A percentile compares a stretch with the other conserved stretches of the same genome.
Evolutionary conservation across 2,888 invertebrate species (phyloP).

Genomic region (Sussaba pulchella): DNA sequence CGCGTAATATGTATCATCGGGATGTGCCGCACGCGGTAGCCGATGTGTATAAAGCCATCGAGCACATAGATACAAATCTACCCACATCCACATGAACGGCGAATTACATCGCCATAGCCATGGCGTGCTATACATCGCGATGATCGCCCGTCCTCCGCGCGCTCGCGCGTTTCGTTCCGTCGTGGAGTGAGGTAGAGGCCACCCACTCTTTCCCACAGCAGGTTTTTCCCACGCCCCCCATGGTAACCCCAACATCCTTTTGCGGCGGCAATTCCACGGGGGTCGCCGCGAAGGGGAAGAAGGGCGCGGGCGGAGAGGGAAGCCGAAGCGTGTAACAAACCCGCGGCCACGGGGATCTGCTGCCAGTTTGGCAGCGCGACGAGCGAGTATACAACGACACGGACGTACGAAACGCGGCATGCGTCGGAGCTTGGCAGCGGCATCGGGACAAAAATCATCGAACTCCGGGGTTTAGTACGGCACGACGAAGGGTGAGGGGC

Average conservation of each 20-base stretch:
- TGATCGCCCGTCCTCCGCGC: conserved; percentile 72
- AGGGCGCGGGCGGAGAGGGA: too few relatives aligned
- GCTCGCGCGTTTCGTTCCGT: conserved; percentile 46
- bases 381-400: conserved; percentile 49
- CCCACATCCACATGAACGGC: conserved; percentile 40
- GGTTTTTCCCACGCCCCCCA: conserved; percentile 92
- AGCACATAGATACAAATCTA: conserved; percentile 33
- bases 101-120: conserved; percentile 1
- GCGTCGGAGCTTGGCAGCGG: too few relatives aligned
- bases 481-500: too few relatives aligned
- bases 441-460: too few relatives aligned
- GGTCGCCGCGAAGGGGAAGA: conserved; percentile 67
- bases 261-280: conserved; percentile 83
- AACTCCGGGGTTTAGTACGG: too few relatives aligned
- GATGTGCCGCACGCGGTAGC: conserved; percentile 25
- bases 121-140: conserved; percentile 73
- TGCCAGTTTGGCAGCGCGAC: not conserved
- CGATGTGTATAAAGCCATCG: conserved; percentile 12
- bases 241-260: conserved; percentile 91
- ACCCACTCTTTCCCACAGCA: conserved; percentile 94
- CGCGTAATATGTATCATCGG: conserved; percentile 55
- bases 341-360: conserved; percentile 58
- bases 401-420: too few relatives aligned
- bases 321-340: conserved; percentile 54
- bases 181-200: conserved; percentile 87